A percentile compares a stretch with the other conserved stretches of the same genome.
Conservation (phyloP, 2,113 vertebrate genomes). For the Panthera tigris region DNA sequence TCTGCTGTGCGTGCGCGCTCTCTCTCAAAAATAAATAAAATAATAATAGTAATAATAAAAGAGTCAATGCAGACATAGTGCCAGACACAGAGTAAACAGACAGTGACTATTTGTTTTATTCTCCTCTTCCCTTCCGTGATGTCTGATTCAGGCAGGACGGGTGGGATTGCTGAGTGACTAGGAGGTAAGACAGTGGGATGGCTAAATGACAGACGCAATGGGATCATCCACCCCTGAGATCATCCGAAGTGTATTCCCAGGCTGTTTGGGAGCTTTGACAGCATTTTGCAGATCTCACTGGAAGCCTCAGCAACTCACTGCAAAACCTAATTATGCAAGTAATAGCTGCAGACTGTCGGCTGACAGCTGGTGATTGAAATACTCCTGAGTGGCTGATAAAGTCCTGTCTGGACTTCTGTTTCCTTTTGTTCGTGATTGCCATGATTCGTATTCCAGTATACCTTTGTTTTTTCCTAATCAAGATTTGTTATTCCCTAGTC, state of each 20-base stretch:
- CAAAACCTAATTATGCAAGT: not conserved
- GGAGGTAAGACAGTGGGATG: not conserved
- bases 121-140: not conserved
- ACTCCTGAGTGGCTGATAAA: not conserved
- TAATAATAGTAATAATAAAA: not conserved
- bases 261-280: not conserved
- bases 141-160: not conserved
- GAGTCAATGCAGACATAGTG: not conserved
- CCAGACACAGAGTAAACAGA: not conserved
- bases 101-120: not conserved
- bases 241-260: not conserved
- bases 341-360: not conserved
- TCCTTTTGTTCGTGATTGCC: not conserved
- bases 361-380: not conserved
- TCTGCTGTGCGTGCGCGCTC: too few species aligned
- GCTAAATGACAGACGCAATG: not conserved
- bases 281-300: not conserved
- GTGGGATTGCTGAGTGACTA: not conserved
- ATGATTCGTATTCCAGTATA: not conserved
- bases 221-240: slow-evolving; percentile 1
- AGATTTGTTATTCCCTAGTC: not conserved
- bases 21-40: too few species aligned
- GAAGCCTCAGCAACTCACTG: slow-evolving; percentile 24
- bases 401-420: slow-evolving; percentile 27
- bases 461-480: not conserved